Evolutionary conservation across 2,113 vertebrate genomes (phyloP).

Genomic region (Sinocyclocheilus rhinocerous): DNA sequence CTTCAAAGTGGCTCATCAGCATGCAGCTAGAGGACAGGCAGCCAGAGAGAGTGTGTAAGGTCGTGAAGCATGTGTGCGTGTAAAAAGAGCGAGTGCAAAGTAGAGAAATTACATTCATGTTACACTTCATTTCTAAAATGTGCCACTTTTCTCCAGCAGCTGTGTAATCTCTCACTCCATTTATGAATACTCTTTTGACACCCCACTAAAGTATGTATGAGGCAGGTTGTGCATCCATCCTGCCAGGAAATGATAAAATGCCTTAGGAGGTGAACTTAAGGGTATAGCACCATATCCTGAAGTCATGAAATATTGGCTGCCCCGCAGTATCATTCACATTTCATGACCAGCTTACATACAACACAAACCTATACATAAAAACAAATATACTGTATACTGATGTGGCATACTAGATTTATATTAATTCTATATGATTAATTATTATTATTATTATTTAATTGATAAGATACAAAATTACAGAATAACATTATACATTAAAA

Average conservation of each 20-base stretch:
- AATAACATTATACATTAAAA: too few species aligned
- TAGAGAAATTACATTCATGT: conserved; percentile 48
- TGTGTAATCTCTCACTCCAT: conserved; percentile 33
- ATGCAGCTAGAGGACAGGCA: conserved; percentile 82
- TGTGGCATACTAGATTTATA: too few species aligned
- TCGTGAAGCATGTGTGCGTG: background rate
- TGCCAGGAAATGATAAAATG: conserved; percentile 34
- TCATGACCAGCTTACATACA: too few species aligned
- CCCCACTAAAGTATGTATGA: conserved; percentile 17
- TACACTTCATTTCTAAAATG: background rate
- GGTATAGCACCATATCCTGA: background rate
- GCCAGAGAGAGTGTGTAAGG: conserved; percentile 19
- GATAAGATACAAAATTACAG: too few species aligned
- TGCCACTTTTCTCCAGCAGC: background rate
- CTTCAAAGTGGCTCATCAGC: conserved; percentile 91
- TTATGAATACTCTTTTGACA: conserved; percentile 30
- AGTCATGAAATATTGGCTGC: conserved; percentile 19
- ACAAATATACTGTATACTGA: too few species aligned
- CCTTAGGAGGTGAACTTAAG: conserved; percentile 5
- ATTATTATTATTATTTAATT: too few species aligned
- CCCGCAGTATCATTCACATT: too few species aligned
- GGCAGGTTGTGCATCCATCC: conserved; percentile 21
- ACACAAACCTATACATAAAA: too few species aligned
- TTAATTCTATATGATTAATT: too few species aligned
- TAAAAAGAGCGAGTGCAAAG: background rate